A percentile compares a stretch with the other conserved stretches of the same genome.
Conservation (phyloP, 2,113 vertebrate genomes). For the Benthochromis sp. region DNA sequence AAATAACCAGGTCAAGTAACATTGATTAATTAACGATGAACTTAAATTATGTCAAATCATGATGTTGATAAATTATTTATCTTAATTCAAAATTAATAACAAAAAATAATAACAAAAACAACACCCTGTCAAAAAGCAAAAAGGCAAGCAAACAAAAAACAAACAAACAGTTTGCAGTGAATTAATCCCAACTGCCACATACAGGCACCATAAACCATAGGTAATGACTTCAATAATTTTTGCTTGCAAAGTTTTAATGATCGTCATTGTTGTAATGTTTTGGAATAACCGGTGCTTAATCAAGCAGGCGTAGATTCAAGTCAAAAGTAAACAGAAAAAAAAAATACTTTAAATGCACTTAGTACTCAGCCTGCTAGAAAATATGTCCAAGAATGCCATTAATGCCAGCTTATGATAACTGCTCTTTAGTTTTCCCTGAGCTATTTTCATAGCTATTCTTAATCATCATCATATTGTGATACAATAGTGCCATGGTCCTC, state of each 20-base stretch:
- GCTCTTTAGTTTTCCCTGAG: neutral
- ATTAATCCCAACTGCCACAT: neutral
- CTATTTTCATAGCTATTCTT: neutral
- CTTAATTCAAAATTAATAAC: neutral
- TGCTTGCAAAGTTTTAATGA: conserved; percentile 1
- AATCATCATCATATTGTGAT: neutral
- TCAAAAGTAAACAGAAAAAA: neutral
- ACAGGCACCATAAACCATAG: neutral
- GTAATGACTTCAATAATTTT: conserved; percentile 18
- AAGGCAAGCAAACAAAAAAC: neutral
- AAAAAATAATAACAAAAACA: neutral
- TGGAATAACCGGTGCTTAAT: conserved; percentile 15
- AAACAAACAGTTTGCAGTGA: neutral
- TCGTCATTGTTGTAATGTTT: neutral
- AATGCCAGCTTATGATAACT: neutral
- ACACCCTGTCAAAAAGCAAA: neutral
- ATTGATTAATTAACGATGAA: neutral
- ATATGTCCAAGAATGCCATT: neutral
- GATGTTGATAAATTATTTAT: neutral
- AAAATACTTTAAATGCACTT: neutral
- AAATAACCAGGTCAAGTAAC: neutral
- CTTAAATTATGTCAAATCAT: neutral
- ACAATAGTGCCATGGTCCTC: neutral
- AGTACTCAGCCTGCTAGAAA: neutral
- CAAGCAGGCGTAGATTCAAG: neutral